phyloP scores from a whole-genome alignment of 1,140 invertebrate genomes.

The Zaprionus ornatus region DNA sequence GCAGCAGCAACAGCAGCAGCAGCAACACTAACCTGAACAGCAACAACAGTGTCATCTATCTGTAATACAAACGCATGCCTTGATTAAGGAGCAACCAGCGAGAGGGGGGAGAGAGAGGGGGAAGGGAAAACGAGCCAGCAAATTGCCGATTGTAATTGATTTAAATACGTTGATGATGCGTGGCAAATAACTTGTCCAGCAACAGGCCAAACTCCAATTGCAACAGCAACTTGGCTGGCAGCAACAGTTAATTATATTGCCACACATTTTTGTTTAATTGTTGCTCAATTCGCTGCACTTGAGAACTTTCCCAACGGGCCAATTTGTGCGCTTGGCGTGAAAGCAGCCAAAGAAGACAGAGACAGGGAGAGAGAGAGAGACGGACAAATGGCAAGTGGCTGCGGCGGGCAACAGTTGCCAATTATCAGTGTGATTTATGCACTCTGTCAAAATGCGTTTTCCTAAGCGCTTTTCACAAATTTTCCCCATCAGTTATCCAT shows the following conservation, averaged over 20 bases:
- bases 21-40: background rate
- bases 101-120: background rate
- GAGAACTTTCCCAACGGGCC: conserved; percentile 57
- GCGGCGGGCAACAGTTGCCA: conserved; percentile 61
- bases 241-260: conserved; percentile 32
- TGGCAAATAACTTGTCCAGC: conserved; percentile 66
- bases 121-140: conserved; percentile 37
- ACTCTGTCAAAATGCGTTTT: conserved; percentile 72
- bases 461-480: conserved; percentile 74
- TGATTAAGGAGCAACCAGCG: conserved; percentile 47
- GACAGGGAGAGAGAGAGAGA: background rate
- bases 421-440: conserved; percentile 77
- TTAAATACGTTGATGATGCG: conserved; percentile 80
- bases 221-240: background rate
- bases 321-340: conserved; percentile 47
- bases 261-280: conserved; percentile 65
- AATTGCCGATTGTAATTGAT: conserved; percentile 82
- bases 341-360: conserved; percentile 40
- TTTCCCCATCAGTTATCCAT: conserved; percentile 78
- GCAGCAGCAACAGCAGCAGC: conserved; percentile 4
- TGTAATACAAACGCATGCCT: conserved; percentile 81
- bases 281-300: conserved; percentile 33
- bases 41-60: conserved; percentile 67
- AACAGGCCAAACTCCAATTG: conserved; percentile 14
- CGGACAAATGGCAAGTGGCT: background rate